A percentile compares a stretch with the other conserved stretches of the same genome.
phyloP scores from a whole-genome alignment of 2,888 invertebrate genomes.

The Cryptocephalus moraei region DNA sequence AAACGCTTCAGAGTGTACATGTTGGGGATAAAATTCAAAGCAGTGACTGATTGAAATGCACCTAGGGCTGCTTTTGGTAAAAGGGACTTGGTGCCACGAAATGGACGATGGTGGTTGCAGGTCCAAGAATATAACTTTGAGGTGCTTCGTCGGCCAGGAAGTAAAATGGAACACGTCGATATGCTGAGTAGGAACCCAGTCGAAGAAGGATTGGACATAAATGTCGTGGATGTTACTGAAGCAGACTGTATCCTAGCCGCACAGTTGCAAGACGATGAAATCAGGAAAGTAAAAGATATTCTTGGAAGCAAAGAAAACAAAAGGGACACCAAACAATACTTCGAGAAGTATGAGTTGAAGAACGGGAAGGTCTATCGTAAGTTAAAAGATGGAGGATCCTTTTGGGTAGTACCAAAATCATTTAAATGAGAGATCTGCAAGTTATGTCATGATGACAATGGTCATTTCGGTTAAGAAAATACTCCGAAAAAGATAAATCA shows the following conservation, averaged over 20 bases:
- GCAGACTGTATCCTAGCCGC: constrained; percentile 15
- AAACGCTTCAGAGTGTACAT: constrained; percentile 11
- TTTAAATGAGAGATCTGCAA: too few species aligned
- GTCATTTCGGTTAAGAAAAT: constrained; percentile 11
- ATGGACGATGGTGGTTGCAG: constrained; percentile 26
- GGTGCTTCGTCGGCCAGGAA: constrained; percentile 19
- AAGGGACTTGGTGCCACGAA: constrained; percentile 20
- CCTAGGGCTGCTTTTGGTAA: constrained; percentile 14
- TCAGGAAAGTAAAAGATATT: constrained; percentile 8
- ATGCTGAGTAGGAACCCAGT: constrained; percentile 12
- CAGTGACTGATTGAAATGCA: constrained; percentile 17
- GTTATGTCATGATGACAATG: constrained; percentile 1
- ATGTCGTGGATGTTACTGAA: constrained; percentile 6
- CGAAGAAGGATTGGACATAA: constrained; percentile 6
- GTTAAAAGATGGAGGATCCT: not conserved
- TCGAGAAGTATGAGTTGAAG: not conserved
- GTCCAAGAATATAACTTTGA: constrained; percentile 24
- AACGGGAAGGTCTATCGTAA: not conserved
- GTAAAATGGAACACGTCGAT: constrained; percentile 22
- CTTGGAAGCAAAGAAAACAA: too few species aligned
- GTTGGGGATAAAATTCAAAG: constrained; percentile 10
- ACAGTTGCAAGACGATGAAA: constrained; percentile 11
- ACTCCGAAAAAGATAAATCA: constrained; percentile 7
- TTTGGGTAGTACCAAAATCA: not conserved
- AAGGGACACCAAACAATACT: not conserved